A percentile compares a stretch with the other conserved stretches of the same genome.
Conservation (phyloP, 2,888 invertebrate genomes). For the Pilophorus perplexus region DNA sequence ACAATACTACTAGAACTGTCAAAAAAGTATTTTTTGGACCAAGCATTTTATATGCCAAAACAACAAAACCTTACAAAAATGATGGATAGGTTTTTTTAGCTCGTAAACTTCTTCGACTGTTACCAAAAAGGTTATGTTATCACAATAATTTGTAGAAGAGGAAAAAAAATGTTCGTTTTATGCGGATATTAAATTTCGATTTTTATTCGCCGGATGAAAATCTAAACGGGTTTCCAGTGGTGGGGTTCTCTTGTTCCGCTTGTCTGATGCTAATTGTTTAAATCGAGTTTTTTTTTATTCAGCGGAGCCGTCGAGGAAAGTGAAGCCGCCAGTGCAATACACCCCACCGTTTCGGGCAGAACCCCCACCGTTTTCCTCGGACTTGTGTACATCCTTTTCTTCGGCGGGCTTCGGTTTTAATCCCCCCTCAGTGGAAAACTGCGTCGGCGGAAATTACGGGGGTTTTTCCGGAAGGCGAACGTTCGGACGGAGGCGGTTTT, state of each 20-base stretch:
- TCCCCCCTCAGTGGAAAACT: too few species aligned
- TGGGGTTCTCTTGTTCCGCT: not conserved
- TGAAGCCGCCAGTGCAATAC: not conserved
- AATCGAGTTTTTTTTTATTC: not conserved
- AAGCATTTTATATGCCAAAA: too few species aligned
- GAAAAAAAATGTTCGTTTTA: not conserved
- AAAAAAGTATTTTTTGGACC: too few species aligned
- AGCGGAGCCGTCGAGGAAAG: not conserved
- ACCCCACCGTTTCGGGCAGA: not conserved
- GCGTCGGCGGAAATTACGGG: too few species aligned
- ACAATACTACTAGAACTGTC: too few species aligned
- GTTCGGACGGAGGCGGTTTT: not conserved
- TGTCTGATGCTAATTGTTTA: not conserved
- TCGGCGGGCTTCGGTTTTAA: too few species aligned
- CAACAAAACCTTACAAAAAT: too few species aligned
- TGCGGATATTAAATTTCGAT: not conserved
- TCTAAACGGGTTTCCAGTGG: not conserved
- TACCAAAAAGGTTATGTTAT: constrained; percentile 37
- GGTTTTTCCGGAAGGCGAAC: not conserved
- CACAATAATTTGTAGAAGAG: constrained; percentile 21
- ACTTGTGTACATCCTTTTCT: not conserved
- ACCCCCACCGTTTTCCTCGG: not conserved
- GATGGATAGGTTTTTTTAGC: too few species aligned
- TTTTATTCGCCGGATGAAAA: not conserved
- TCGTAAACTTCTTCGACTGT: constrained; percentile 15